Percentiles rank a stretch among this genome's conserved stretches.
Evolutionary conservation across 2,888 invertebrate genomes (phyloP).

Genomic region (Autographa gamma): DNA sequence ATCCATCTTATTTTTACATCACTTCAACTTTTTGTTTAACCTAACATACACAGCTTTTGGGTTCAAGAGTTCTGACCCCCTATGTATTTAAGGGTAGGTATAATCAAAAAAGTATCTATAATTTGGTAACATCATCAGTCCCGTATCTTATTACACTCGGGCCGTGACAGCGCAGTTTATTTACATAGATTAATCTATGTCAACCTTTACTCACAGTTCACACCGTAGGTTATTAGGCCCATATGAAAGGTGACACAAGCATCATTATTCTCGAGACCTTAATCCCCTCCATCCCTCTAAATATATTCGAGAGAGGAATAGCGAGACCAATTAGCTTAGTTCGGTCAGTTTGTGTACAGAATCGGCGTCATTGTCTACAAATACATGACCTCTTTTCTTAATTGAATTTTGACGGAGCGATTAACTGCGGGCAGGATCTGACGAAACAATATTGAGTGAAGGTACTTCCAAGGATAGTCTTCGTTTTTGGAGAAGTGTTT

Average conservation of each 20-base stretch:
- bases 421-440: background rate
- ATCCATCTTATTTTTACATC: no score
- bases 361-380: background rate
- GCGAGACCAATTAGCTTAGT: background rate
- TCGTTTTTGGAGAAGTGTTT: no score
- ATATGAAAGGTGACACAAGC: background rate
- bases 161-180: background rate
- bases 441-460: constrained; percentile 19
- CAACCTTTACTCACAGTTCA: background rate
- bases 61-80: no score
- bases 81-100: no score
- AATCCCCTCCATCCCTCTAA: background rate
- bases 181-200: background rate
- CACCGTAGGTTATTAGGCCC: background rate
- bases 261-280: background rate
- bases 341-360: background rate
- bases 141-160: background rate
- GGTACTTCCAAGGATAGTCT: background rate
- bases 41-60: no score
- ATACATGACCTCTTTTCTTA: background rate
- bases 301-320: background rate
- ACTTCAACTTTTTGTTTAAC: no score
- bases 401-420: constrained; percentile 2
- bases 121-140: no score
- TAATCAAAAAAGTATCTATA: no score